Conservation (phyloP, 2,113 vertebrate genomes). For the Lophotis ruficrista region DNA sequence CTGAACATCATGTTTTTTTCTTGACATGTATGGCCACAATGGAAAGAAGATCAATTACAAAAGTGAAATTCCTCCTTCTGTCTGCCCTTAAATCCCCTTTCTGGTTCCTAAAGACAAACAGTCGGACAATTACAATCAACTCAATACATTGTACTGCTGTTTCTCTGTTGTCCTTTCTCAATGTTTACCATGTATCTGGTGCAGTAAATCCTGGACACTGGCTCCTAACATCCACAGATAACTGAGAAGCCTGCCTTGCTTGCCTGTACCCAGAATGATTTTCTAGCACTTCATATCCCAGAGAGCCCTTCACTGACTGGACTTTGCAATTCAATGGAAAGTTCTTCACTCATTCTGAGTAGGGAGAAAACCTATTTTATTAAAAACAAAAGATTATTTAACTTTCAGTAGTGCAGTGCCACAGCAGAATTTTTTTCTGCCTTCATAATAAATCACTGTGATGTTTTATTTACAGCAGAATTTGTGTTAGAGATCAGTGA, state of each 20-base stretch:
- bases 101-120: not conserved
- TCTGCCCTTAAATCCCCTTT: not conserved
- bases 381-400: not conserved
- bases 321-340: not conserved
- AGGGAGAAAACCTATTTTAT: not conserved
- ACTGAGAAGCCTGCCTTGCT: not conserved
- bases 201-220: not conserved
- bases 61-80: not conserved
- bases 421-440: not conserved
- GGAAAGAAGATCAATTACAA: not conserved
- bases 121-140: not conserved
- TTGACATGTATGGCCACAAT: not conserved
- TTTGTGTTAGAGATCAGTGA: not conserved
- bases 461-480: slow-evolving; percentile 12
- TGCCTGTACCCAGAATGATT: not conserved
- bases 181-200: not conserved
- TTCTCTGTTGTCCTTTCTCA: not conserved
- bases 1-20: not conserved
- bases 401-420: not conserved
- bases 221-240: not conserved
- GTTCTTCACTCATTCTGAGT: not conserved
- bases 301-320: not conserved
- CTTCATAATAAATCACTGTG: not conserved
- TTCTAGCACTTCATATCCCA: not conserved
- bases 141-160: not conserved